Evolutionary conservation across 2,888 invertebrate species (phyloP), one percentile per base, ranked within the genome.

Genomic region (Orchesellides sinensis): DNA sequence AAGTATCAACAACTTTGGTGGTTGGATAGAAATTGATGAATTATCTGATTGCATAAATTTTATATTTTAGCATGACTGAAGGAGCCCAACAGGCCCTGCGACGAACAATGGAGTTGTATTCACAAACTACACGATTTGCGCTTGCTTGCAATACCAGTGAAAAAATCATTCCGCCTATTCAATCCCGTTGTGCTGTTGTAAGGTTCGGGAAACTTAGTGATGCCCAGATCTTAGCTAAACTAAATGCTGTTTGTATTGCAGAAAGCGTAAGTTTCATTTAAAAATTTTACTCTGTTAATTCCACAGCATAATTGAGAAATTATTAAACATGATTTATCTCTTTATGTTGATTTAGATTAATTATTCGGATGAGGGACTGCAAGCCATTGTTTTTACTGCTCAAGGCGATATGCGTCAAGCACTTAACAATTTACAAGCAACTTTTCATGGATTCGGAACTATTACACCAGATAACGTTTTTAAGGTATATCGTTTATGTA

Each of bases 401-500:
- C 98, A 99, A 91, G 99, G 99, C 0, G 99, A 99, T 90, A 96
- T 99, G 96, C 92, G 99, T 88, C 97, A 99, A 89, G 99, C 96
- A 0, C 92, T 99, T 59, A 99, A 99, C 91, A 99, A 99, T 92
- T 91, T 99, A 73, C 99, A 99, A 91, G 96, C 97, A 0, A 97
- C 97, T 0, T 94, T 94, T 66, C 97, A 98, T 90, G 97, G 97
- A 8, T 98, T 97, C 91, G 95, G 94, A 0, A 94, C 94, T 89
- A 95, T 99, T n/a, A 96, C 94, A 87, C 94, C 96, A 66, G 95
- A 95, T 87, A 96, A 98, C 91, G 99, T 99, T 21, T 99, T 98
- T 90, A 98, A 98, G 92, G 93, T 92, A 2, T 40, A 40, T 10
- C 32, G 6, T 32, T 32, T n/a, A n/a, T n/a, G n/a, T n/a, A n/a